Evolutionary conservation across 2,888 invertebrate genomes (phyloP), one percentile per base, ranked within the genome.

Genomic region (Chironomus tentans): DNA sequence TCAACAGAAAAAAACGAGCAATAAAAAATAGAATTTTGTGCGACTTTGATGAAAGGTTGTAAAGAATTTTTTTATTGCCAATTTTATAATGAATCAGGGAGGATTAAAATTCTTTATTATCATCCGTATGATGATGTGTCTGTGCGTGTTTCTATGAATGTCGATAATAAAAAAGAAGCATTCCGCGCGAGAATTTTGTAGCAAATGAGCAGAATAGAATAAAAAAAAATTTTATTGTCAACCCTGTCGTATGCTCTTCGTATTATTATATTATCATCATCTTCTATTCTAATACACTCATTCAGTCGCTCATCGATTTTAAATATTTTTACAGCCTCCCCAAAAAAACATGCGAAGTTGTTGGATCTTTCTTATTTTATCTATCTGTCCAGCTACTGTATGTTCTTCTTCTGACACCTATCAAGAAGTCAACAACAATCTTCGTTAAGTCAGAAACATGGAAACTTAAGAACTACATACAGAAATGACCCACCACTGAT

Each of bases 1-100:
- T 38, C 38, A 38, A 38, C 38, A 38, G 10, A 38, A 38, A 38
- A 38, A 38, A 4, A 38, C 38, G 65, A 65, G 65, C 65, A 21
- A 65, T 65, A 65, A 65, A 65, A 24, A 65, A 12, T 65, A 65
- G 21, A 21, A 65, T 22, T 22, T 48, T 48, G 46, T 21, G 70
- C 70, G 70, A 70, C 70, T 70, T 70, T 70, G 70, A 70, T 70
- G 70, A 28, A 28, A 70, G 65, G 65, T 24, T 48, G 22, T 21
- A 48, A 70, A 28, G 24, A 21, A 48, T 70, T 21, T 70, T 70
- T 38, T 70, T 70, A 70, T 70, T 70, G 47, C 18, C 70, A 70
- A 48, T 48, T 70, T 70, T 70, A 48, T 47, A 70, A 70, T 70
- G 70, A 68, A n/a, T n/a, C 68, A 68, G 15, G 28, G 68, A 46